Percentiles rank a stretch among this genome's conserved stretches.
Conservation (phyloP, 2,888 invertebrate genomes). For the Notodonta ziczac region DNA sequence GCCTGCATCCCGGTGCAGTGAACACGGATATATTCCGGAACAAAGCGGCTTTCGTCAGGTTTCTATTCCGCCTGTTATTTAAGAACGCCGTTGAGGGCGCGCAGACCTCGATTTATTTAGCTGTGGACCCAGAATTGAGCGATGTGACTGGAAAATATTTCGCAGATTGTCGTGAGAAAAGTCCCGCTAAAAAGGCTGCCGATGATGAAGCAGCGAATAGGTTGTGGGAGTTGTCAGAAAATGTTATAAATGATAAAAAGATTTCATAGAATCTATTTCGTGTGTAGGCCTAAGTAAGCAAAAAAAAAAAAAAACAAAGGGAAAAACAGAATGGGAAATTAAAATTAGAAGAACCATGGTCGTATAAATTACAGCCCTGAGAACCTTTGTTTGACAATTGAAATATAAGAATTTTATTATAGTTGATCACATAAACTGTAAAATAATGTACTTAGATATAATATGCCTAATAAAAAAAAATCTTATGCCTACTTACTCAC, state of each 20-base stretch:
- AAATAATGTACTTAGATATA: no score
- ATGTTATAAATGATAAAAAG: constrained; percentile 21
- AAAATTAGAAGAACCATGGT: no score
- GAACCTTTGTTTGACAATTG: no score
- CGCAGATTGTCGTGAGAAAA: constrained; percentile 87
- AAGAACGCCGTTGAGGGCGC: constrained; percentile 86
- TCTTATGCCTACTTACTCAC: no score
- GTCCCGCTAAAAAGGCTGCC: constrained; percentile 80
- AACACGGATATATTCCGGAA: constrained; percentile 90
- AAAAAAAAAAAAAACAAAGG: no score
- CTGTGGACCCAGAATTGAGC: constrained; percentile 88
- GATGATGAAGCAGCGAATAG: constrained; percentile 88
- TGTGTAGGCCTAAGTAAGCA: no score
- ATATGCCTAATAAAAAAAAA: no score
- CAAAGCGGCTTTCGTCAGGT: constrained; percentile 84
- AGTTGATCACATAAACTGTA: no score
- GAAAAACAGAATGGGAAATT: no score
- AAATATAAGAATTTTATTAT: no score
- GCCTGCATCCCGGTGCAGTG: constrained; percentile 92
- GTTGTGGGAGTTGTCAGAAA: constrained; percentile 90
- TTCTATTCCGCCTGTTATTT: constrained; percentile 33
- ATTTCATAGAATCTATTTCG: constrained; percentile 6
- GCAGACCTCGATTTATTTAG: constrained; percentile 89
- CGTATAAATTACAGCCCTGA: no score
- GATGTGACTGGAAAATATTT: constrained; percentile 90